These are phyloP conservation scores for Hanleya hanleyi DNA, from an alignment of 2,888 invertebrate genomes.

Conservation along the genomic window DNA sequence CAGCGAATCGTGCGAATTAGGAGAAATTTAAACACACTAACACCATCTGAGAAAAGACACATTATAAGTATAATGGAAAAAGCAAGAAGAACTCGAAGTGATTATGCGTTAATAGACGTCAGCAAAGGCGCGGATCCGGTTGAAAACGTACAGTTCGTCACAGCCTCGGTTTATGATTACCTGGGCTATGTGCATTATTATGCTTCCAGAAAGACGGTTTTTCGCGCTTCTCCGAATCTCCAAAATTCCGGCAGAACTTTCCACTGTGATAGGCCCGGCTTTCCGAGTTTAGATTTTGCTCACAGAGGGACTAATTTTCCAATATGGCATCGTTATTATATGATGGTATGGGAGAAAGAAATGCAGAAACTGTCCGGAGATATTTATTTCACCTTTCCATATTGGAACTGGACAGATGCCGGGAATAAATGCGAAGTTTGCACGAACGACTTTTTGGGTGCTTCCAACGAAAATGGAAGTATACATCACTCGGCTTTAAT, in stretches of 20 bases:
- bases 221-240: neutral
- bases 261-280: neutral
- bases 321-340: constrained; percentile 7
- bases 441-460: constrained; percentile 8
- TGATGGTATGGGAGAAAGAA: constrained; percentile 10
- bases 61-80: neutral
- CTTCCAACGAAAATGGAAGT: neutral
- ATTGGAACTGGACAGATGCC: constrained; percentile 8
- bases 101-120: neutral
- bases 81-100: neutral
- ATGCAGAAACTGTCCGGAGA: constrained; percentile 4
- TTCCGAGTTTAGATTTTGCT: neutral
- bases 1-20: neutral
- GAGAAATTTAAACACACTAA: neutral
- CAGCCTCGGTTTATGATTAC: constrained; percentile 1
- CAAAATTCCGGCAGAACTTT: neutral
- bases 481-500: neutral
- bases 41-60: neutral
- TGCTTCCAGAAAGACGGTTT: constrained; percentile 5
- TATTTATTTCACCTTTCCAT: constrained; percentile 8
- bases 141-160: neutral
- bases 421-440: neutral
- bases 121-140: constrained; percentile 2
- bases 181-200: constrained; percentile 2
- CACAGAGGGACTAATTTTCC: neutral